Evolutionary conservation across 2,113 vertebrate species (phyloP).

Genomic region (Leucopsar rothschildi): DNA sequence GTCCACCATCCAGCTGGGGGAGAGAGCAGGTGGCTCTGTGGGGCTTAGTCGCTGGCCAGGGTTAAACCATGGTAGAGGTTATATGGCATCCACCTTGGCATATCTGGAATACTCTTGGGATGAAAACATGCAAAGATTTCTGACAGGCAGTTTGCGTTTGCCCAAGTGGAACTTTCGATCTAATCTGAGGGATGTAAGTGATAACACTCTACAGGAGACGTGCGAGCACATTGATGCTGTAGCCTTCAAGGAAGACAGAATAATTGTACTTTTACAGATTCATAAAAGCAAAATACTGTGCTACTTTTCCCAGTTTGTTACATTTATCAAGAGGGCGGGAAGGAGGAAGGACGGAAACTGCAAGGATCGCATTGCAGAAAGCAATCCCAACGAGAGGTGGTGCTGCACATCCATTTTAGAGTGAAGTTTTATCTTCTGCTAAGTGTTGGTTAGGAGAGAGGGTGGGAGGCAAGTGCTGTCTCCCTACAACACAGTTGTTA

Average conservation of each 20-base stretch:
- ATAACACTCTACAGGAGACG: not conserved
- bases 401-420: not conserved
- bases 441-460: not conserved
- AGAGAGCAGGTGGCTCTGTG: fast-evolving
- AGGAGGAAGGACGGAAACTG: not conserved
- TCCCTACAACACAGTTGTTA: not conserved
- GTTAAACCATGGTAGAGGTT: not conserved
- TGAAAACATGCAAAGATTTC: fast-evolving
- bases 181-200: not conserved
- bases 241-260: not conserved
- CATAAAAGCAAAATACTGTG: not conserved
- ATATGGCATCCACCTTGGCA: not conserved
- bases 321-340: fast-evolving
- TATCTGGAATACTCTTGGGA: not conserved
- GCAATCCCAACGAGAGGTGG: conserved; percentile 16
- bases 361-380: not conserved
- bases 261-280: not conserved
- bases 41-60: not conserved
- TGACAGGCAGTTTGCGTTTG: not conserved
- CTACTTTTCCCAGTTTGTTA: not conserved
- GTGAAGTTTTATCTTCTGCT: not conserved
- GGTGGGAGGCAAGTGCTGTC: not conserved
- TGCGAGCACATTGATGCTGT: not conserved
- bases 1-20: not conserved
- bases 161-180: not conserved